Base-by-base conservation (phyloP, 2,888 invertebrate species). In the Drosophila mercatorum region DNA sequence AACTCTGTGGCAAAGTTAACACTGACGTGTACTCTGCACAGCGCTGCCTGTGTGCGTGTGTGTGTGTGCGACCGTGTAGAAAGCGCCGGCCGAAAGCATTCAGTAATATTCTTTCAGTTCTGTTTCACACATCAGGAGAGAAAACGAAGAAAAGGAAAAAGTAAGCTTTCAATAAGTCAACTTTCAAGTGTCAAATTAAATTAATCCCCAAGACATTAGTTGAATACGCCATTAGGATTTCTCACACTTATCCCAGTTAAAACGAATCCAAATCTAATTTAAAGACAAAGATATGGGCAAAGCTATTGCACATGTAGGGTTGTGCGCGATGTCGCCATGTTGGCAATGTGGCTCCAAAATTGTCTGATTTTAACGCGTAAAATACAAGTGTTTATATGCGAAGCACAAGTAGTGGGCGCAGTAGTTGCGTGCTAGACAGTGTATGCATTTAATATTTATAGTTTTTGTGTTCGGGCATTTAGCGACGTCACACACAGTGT, bases 1-100 rank as follows among this genome's bases (percentile, higher is more conserved):
- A 88, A 75, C 89, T 81, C 89, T 88, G 38, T 7, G 7, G 34
- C 2, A 7, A 56, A 65, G 68, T 64, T 62, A 71, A 52, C 77
- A 84, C 89, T 84, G 84, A 84, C 84, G 84, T 84, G 84, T 86
- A 78, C 81, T 58, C 70, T 69, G 44, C 58, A 11, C 69, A 69
- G 57, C 28, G 26, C 69, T 70, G 65, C 36, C 34, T 59, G 52
- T 61, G 52, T 69, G 67, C 62, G 55, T 10, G 55, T 38, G 52
- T 68, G 63, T 53, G 58, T 38, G n/a, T 36, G 10, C 28, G 22
- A 14, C 5, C 14, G 22, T 43, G 44, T 78, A 72, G 81, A 83
- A 86, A 81, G 84, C 75, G 72, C 85, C 85, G 82, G 88, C 77
- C 66, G 64, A 75, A 59, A 67, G 75, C 47, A 68, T 62, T 60